A percentile compares a stretch with the other conserved stretches of the same genome.
phyloP scores from a whole-genome alignment of 2,888 invertebrate genomes.

The Pseudoips prasinana region DNA sequence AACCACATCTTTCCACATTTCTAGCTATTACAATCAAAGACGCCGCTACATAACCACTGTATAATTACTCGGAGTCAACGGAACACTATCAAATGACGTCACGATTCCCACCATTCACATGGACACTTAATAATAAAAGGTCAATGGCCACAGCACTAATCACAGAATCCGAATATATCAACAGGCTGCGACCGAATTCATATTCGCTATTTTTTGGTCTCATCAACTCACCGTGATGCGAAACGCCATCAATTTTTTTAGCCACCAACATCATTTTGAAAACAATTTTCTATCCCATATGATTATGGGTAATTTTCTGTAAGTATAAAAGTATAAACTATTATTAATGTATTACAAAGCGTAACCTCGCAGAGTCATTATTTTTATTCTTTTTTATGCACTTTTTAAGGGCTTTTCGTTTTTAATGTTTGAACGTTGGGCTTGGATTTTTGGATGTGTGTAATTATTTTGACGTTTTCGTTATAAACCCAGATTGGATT shows the following conservation, averaged over 20 bases:
- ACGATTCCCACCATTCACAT: conserved; percentile 30
- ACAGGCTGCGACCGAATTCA: conserved; percentile 51
- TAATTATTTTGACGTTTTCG: conserved; percentile 35
- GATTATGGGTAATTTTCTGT: conserved; percentile 74
- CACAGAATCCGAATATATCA: conserved; percentile 58
- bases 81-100: conserved; percentile 28
- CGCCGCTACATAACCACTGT: conserved; percentile 27
- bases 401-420: conserved; percentile 26
- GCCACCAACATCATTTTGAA: conserved; percentile 59
- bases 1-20: conserved; percentile 19
- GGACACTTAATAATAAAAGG: conserved; percentile 20
- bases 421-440: conserved; percentile 21
- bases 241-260: conserved; percentile 68
- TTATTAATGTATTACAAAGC: conserved; percentile 73
- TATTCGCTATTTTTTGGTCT: conserved; percentile 65
- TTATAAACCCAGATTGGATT: conserved; percentile 18
- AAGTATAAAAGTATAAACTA: conserved; percentile 58
- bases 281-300: conserved; percentile 79
- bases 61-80: conserved; percentile 27
- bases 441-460: conserved; percentile 15
- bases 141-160: conserved; percentile 44
- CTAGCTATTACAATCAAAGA: conserved; percentile 29
- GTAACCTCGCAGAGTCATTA: conserved; percentile 48
- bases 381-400: conserved; percentile 35
- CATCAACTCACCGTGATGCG: conserved; percentile 63